A percentile compares a stretch with the other conserved stretches of the same genome.
These are phyloP conservation scores for Hemiscyllium ocellatum DNA, from an alignment of 2,113 vertebrate genomes.

Conservation along the genomic window DNA sequence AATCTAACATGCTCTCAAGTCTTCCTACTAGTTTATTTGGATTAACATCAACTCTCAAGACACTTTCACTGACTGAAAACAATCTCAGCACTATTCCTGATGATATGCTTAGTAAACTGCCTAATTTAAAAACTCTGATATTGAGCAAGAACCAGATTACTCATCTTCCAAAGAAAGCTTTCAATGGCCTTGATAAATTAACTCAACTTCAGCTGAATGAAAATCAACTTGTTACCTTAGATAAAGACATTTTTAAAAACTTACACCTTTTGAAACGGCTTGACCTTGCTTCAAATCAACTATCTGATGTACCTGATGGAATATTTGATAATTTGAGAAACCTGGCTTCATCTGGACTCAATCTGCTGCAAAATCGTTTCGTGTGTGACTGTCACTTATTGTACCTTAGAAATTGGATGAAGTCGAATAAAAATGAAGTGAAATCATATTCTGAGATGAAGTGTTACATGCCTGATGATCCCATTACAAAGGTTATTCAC, in stretches of 20 bases:
- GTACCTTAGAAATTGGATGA: constrained; percentile 54
- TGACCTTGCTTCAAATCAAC: constrained; percentile 51
- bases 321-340: constrained; percentile 51
- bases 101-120: constrained; percentile 54
- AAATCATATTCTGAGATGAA: constrained; percentile 37
- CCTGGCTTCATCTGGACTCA: constrained; percentile 47
- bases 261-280: constrained; percentile 53
- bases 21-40: constrained; percentile 59
- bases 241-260: constrained; percentile 48
- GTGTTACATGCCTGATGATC: constrained; percentile 54
- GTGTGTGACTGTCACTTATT: constrained; percentile 68
- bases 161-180: constrained; percentile 51
- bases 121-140: constrained; percentile 53
- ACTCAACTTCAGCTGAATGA: constrained; percentile 54
- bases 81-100: constrained; percentile 51
- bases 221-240: constrained; percentile 53
- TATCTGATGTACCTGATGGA: constrained; percentile 48
- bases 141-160: constrained; percentile 60
- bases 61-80: constrained; percentile 60
- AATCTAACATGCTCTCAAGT: constrained; percentile 52
- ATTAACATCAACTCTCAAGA: constrained; percentile 49
- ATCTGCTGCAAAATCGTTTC: constrained; percentile 66
- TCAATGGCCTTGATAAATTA: constrained; percentile 57
- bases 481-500: constrained; percentile 48
- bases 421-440: constrained; percentile 45